Percentiles rank a stretch among this genome's conserved stretches.
Conservation (phyloP, 2,888 invertebrate genomes). For the Penaeus monodon region DNA sequence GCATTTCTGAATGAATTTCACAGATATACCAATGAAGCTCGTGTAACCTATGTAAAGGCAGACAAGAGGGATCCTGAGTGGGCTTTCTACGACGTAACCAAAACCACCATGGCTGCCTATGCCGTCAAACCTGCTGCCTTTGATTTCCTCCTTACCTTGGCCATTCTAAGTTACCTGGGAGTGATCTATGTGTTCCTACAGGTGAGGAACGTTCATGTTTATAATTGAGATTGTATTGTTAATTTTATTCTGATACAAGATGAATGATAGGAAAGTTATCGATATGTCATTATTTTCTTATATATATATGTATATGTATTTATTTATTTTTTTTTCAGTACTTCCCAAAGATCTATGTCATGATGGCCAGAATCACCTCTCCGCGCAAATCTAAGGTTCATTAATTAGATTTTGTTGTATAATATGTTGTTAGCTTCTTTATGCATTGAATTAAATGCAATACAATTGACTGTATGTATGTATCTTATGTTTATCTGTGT, state of each 20-base stretch:
- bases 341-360: constrained; percentile 47
- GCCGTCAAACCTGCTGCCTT: constrained; percentile 98
- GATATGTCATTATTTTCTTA: background rate
- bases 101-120: constrained; percentile 86
- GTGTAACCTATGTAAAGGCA: constrained; percentile 71
- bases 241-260: too few species aligned
- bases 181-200: constrained; percentile 83
- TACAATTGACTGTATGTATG: too few species aligned
- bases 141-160: constrained; percentile 91
- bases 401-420: background rate
- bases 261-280: background rate
- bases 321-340: constrained; percentile 49
- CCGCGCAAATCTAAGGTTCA: constrained; percentile 48
- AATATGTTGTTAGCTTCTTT: background rate
- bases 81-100: constrained; percentile 87
- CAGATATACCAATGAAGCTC: constrained; percentile 67
- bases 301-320: background rate
- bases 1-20: constrained; percentile 69
- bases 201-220: constrained; percentile 38
- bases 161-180: constrained; percentile 87
- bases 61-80: constrained; percentile 94
- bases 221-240: background rate
- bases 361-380: constrained; percentile 45
- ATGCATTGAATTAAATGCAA: constrained; percentile 1
- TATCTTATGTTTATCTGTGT: too few species aligned